A percentile compares a stretch with the other conserved stretches of the same genome.
These are phyloP conservation scores for Aethina tumida DNA, from an alignment of 1,140 invertebrate genomes.

Conservation along the genomic window DNA sequence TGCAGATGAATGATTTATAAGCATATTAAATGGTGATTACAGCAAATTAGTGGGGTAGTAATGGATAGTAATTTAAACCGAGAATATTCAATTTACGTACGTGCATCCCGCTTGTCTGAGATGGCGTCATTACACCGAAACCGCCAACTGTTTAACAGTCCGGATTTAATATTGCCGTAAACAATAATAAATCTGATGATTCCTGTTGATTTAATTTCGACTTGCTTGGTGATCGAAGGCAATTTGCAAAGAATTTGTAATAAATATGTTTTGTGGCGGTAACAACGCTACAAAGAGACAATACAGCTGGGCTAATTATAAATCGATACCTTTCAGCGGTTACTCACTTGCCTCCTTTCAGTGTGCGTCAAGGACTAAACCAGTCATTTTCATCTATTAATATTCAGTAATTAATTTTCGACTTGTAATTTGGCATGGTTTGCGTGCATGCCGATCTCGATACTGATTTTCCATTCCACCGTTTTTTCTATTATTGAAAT, in stretches of 20 bases:
- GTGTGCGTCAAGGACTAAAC: constrained; percentile 28
- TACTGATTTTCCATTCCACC: no score
- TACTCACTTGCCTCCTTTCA: constrained; percentile 32
- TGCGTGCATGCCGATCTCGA: no score
- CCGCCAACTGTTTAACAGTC: no score
- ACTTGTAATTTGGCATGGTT: no score
- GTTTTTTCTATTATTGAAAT: no score
- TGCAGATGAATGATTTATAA: constrained; percentile 2
- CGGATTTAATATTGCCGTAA: no score
- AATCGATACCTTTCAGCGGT: constrained; percentile 34
- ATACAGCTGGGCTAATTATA: constrained; percentile 27
- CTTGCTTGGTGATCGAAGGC: no score
- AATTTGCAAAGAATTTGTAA: constrained; percentile 15
- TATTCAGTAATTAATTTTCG: constrained; percentile 32
- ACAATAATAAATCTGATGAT: no score
- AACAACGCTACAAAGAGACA: constrained; percentile 23
- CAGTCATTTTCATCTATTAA: constrained; percentile 29
- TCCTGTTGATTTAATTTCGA: no score
- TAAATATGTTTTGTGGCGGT: constrained; percentile 12
- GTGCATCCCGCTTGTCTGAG: constrained; percentile 1
- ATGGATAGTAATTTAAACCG: constrained; percentile 1
- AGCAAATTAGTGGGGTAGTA: constrained; percentile 3
- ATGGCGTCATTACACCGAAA: constrained; percentile 2
- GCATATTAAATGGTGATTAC: constrained; percentile 2
- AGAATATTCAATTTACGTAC: constrained; percentile 3